Percentiles rank a stretch among this genome's conserved stretches.
Conservation (phyloP, 2,113 vertebrate species). For the Oncorhynchus keta region DNA sequence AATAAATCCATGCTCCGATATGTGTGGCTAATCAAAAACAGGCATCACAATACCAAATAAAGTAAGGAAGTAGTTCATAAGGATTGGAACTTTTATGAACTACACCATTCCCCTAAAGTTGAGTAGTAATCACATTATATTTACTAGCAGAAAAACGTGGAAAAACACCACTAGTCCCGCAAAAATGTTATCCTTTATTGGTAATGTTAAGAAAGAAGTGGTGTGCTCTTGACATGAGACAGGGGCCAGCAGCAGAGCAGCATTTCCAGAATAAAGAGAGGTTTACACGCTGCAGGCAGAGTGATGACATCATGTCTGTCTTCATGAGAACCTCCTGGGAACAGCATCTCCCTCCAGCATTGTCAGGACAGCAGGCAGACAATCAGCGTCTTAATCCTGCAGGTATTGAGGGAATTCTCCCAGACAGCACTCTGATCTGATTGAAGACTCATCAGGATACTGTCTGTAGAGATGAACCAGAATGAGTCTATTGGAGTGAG, state of each 20-base stretch:
- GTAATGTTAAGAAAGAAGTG: neutral
- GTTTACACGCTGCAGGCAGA: constrained; percentile 18
- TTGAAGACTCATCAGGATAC: constrained; percentile 31
- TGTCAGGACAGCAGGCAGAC: constrained; percentile 20
- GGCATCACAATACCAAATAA: neutral
- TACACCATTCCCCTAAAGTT: neutral
- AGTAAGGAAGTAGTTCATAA: neutral
- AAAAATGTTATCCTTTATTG: neutral
- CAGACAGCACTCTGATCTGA: constrained; percentile 24
- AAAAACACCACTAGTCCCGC: neutral
- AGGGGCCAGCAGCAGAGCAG: constrained; percentile 11
- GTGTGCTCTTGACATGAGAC: constrained; percentile 12
- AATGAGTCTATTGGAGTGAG: neutral
- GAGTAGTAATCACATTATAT: neutral
- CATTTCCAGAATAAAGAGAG: constrained; percentile 32
- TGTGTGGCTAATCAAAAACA: constrained; percentile 32
- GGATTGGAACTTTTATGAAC: constrained; percentile 1
- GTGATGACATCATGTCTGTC: constrained; percentile 47
- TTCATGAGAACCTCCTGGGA: constrained; percentile 23
- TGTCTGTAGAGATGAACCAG: constrained; percentile 29
- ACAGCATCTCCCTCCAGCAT: constrained; percentile 25
- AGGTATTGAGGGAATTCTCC: constrained; percentile 24
- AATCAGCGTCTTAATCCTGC: constrained; percentile 33
- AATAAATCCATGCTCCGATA: neutral
- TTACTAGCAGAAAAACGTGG: neutral